Percentiles rank a stretch among this genome's conserved stretches.
These are phyloP conservation scores for Brachyalestes nurse DNA, from an alignment of 2,797 vertebrate genomes.

Conservation along the genomic window DNA sequence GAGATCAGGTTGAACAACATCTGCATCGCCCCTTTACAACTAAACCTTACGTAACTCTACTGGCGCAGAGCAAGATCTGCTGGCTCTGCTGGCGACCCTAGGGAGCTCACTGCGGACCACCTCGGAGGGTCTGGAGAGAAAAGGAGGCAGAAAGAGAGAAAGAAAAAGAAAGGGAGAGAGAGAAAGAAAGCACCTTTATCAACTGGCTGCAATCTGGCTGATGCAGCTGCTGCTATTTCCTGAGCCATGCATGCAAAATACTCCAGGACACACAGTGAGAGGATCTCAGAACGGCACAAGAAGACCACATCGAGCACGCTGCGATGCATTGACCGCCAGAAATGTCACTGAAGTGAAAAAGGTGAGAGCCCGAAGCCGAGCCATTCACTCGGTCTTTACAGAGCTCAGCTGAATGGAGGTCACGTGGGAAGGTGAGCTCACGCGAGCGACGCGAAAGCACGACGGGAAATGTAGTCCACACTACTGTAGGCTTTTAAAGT, in stretches of 20 bases:
- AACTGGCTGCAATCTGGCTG: not conserved
- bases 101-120: constrained; percentile 28
- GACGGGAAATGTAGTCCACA: constrained; percentile 61
- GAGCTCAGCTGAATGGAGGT: constrained; percentile 63
- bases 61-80: not conserved
- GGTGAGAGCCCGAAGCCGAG: constrained; percentile 53
- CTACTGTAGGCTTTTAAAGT: not conserved
- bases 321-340: not conserved
- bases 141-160: too few relatives aligned
- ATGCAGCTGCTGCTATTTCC: not conserved
- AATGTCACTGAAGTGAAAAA: constrained; percentile 19
- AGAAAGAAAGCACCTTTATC: constrained; percentile 23
- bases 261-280: not conserved
- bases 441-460: constrained; percentile 52
- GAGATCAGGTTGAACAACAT: constrained; percentile 9
- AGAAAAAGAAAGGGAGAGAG: not conserved
- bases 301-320: not conserved
- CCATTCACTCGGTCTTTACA: constrained; percentile 62
- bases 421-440: constrained; percentile 61
- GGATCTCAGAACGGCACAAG: not conserved
- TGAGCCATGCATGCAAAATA: constrained; percentile 6
- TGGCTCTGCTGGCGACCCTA: not conserved
- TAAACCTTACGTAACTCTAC: not conserved
- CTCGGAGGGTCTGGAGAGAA: constrained; percentile 18
- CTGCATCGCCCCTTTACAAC: not conserved